Evolutionary conservation across 2,888 invertebrate species (phyloP).

Genomic region (Bhutanitis thaidina): DNA sequence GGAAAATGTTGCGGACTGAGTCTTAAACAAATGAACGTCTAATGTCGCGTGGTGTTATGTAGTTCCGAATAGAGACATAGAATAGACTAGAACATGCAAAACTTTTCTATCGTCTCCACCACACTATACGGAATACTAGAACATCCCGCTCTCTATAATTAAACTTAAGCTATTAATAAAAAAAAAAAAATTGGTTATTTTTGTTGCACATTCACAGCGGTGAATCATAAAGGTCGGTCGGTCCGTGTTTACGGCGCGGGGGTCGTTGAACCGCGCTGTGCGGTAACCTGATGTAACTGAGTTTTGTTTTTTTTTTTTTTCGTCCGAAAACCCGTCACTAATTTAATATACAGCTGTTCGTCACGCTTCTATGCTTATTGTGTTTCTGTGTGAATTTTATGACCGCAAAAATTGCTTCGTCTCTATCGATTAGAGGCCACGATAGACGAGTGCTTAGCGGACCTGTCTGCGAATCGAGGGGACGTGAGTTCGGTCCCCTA

Average conservation of each 20-base stretch:
- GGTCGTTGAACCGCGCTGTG: slow-evolving; percentile 18
- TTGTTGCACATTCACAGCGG: slow-evolving; percentile 5
- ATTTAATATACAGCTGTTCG: slow-evolving; percentile 19
- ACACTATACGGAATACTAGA: neutral
- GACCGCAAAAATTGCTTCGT: too few species aligned
- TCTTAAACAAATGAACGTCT: too few species aligned
- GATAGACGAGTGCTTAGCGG: too few species aligned
- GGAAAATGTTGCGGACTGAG: too few species aligned
- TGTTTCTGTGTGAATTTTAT: slow-evolving; percentile 9
- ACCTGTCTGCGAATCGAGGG: too few species aligned
- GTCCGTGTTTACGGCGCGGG: slow-evolving; percentile 4
- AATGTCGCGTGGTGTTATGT: too few species aligned
- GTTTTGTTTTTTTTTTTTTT: slow-evolving; percentile 16
- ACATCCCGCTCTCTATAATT: slow-evolving; percentile 1
- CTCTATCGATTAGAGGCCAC: too few species aligned
- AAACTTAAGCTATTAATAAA: slow-evolving; percentile 2
- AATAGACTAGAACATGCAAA: too few species aligned
- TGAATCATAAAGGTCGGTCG: slow-evolving; percentile 19
- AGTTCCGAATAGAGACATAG: too few species aligned
- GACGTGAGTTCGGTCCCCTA: too few species aligned
- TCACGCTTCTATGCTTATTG: slow-evolving; percentile 19
- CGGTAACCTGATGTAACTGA: slow-evolving; percentile 18
- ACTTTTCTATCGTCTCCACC: too few species aligned
- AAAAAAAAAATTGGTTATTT: slow-evolving; percentile 16
- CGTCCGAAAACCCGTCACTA: slow-evolving; percentile 18